Base-by-base conservation (phyloP, 2,888 invertebrate species). In the Chalcis sispes region DNA sequence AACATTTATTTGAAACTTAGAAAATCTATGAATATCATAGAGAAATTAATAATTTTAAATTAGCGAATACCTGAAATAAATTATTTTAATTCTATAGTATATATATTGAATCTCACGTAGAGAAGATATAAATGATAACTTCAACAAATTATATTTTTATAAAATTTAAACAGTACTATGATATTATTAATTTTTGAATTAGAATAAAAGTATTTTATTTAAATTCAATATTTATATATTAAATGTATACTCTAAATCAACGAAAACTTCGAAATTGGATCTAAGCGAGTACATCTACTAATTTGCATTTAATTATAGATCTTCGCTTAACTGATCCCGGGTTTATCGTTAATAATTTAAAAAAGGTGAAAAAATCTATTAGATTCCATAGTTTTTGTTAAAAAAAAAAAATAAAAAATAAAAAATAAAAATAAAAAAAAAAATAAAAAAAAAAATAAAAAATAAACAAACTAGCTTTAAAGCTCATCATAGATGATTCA, bases 401-500 rank as follows among this genome's bases (percentile, higher is more conserved):
- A n/a, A n/a, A n/a, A n/a, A n/a, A n/a, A n/a, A n/a, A 18, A 32
- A 40, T 27, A 58, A 69, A 27, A 50, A 59, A 66, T 36, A 62
- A 23, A n/a, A n/a, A n/a, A n/a, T n/a, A n/a, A n/a, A n/a, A n/a
- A n/a, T 23, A 32, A 40, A 20, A 58, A 69, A 27, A 50, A 59
- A 66, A 27, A 62, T 18, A n/a, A n/a, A n/a, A n/a, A n/a, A n/a
- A n/a, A n/a, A 18, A 32, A 40, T 27, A 58, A 69, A 27, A 50
- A 59, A 66, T 36, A 62, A 23, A n/a, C n/a, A n/a, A n/a, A n/a
- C n/a, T 69, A 65, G 27, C 59, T 61, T 40, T 71, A 48, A 54
- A 62, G 25, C 54, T 67, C 66, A 54, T 66, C 25, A 56, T 59
- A 73, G 54, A 74, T 61, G 48, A 71, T 66, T 70, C 59, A 56